These are phyloP conservation scores for Callionymus lyra DNA, from an alignment of 2,113 vertebrate genomes.

Conservation along the genomic window DNA sequence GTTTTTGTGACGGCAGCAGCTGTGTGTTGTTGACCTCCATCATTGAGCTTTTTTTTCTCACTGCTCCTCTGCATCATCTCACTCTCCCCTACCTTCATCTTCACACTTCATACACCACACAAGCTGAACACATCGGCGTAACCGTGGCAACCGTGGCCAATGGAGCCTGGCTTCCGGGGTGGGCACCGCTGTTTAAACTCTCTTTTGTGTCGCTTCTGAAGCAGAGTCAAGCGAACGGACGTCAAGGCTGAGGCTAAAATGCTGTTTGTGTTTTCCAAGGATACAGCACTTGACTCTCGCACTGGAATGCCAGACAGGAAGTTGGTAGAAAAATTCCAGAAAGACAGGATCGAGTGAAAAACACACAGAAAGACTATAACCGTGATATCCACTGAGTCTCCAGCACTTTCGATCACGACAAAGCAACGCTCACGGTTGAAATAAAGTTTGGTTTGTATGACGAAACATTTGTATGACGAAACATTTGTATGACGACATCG, in stretches of 20 bases:
- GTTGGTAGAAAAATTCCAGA: slow-evolving; percentile 45
- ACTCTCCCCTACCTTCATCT: slow-evolving; percentile 38
- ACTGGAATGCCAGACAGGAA: slow-evolving; percentile 57
- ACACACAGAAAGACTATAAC: neutral
- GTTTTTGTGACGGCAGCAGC: slow-evolving; percentile 16
- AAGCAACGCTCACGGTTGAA: no score
- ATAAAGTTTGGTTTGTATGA: no score
- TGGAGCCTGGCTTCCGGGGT: no score
- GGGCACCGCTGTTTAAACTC: no score
- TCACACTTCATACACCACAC: slow-evolving; percentile 15
- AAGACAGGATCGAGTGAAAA: slow-evolving; percentile 19
- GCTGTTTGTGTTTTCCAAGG: no score
- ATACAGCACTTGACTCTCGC: slow-evolving; percentile 1
- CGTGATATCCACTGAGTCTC: no score
- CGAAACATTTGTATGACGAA: no score
- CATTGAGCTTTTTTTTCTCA: slow-evolving; percentile 26
- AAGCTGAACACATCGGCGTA: slow-evolving; percentile 22
- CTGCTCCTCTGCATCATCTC: slow-evolving; percentile 31
- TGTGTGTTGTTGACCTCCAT: slow-evolving; percentile 22
- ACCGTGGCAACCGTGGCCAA: slow-evolving; percentile 43
- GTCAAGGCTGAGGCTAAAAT: no score
- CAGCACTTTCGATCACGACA: no score
- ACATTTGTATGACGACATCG: no score
- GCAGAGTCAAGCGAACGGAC: neutral
- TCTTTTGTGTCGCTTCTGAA: no score